Base-by-base conservation (phyloP, 2,113 vertebrate genomes). In the Sarotherodon lohbergeri region DNA sequence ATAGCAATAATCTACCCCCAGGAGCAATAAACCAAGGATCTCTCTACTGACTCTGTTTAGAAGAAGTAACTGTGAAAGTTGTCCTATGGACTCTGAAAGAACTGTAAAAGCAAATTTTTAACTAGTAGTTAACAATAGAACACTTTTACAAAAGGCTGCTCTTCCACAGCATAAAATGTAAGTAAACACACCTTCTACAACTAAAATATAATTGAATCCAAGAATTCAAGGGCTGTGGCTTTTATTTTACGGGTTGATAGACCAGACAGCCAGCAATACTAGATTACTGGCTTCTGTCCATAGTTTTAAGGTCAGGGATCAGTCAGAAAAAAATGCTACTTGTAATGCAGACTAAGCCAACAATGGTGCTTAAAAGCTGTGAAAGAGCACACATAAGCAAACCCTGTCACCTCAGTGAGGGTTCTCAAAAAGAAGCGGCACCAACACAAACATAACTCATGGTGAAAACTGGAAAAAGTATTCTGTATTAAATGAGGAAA, bases 301-400 rank as follows among this genome's bases (percentile, higher is more conserved):
- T 34, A 43, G 43, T 80, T 71, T 91, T 89, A 93, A 93, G 90
- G 91, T 91, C 55, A 83, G n/a, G 16, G 83, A 61, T 81, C 78
- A 61, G 11, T 63, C 34, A 46, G 82, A 61, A 88, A 88, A 93
- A 22, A n/a, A 71, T 22, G 46, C 71, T 48, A 29, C 24, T 17
- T 73, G 22, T 24, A 4, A 16, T n/a, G 39, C 39, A 76, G 43
- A 83, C 48, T 59, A 63, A 87, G 50, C n/a, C n/a, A 66, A 88
- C 85, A 85, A 57, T 57, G 32, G 54, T 71, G 76, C 88, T 86
- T 17, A 84, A 89, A 54, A 90, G 82, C 32, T 41, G 9, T 54
- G 43, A 4, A 80, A 14, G 14, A 52, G 50, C 14, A 71, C 4
- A 56, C 7, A 39, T 50, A 78, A 13, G 10, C 27, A 78, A 78